Conservation (phyloP, 1,140 invertebrate species). For the Eriocheir sinensis region DNA sequence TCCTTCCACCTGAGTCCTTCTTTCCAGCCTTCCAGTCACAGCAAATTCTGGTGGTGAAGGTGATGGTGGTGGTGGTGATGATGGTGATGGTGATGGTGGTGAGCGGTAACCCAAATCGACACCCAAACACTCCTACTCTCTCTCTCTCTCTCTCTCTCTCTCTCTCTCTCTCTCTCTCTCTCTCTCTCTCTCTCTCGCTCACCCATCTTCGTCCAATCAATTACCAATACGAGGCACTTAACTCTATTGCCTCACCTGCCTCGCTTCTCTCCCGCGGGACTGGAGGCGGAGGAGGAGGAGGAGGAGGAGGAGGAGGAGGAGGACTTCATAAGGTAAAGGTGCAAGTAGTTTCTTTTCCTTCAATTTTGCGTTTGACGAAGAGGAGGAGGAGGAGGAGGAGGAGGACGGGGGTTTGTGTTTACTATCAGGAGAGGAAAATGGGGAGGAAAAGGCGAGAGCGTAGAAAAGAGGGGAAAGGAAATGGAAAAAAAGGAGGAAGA, state of each 20-base stretch:
- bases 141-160: not conserved
- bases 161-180: not conserved
- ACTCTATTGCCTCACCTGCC: not conserved
- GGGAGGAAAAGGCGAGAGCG: not conserved
- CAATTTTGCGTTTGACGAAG: not conserved
- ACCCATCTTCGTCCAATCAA: not conserved
- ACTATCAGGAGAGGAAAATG: too few species aligned
- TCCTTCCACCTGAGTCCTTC: not conserved
- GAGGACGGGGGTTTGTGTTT: too few species aligned
- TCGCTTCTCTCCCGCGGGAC: not conserved
- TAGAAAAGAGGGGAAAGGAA: not conserved
- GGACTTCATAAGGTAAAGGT: not conserved
- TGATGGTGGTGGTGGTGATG: not conserved
- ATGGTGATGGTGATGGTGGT: not conserved
- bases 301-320: not conserved
- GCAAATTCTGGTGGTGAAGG: not conserved
- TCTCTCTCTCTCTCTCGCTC: not conserved
- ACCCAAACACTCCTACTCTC: too few species aligned
- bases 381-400: not conserved
- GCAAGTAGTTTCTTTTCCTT: not conserved
- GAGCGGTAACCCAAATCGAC: too few species aligned
- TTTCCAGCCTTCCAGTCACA: not conserved
- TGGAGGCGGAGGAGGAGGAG: too few species aligned
- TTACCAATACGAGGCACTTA: constrained; percentile 16
- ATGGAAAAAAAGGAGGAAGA: not conserved